phyloP scores from a whole-genome alignment of 2,113 vertebrate genomes.

The Morone saxatilis region DNA sequence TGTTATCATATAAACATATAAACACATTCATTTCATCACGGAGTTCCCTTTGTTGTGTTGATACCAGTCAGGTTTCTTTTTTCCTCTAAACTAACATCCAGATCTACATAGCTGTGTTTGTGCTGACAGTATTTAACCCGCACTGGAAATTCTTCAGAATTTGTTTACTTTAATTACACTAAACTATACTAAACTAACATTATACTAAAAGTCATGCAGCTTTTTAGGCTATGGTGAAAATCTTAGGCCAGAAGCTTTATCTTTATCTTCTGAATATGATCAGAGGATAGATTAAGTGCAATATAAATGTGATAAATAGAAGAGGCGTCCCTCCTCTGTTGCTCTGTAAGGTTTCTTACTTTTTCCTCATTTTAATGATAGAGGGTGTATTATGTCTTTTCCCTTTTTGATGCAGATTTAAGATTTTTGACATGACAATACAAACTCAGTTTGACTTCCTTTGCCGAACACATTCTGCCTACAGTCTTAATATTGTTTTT shows the following conservation, averaged over 20 bases:
- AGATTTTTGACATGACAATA: neutral
- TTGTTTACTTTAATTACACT: neutral
- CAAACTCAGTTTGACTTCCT: neutral
- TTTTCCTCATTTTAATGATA: neutral
- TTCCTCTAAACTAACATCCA: conserved; percentile 12
- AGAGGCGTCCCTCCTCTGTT: neutral
- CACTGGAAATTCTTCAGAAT: neutral
- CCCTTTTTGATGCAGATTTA: neutral
- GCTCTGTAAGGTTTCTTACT: neutral
- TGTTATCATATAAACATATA: neutral
- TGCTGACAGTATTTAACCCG: neutral
- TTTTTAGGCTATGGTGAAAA: no score
- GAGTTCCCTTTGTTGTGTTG: neutral
- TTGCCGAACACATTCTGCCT: neutral
- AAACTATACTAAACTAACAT: neutral
- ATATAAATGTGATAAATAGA: neutral
- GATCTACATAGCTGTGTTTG: neutral
- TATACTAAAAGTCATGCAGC: no score
- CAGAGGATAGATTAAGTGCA: neutral
- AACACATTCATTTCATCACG: neutral
- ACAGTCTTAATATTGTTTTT: neutral
- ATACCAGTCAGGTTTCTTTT: neutral
- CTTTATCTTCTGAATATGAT: neutral
- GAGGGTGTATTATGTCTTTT: neutral
- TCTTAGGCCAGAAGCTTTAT: neutral